A percentile compares a stretch with the other conserved stretches of the same genome.
These are phyloP conservation scores for Synaphobranchus kaupii DNA, from an alignment of 2,797 vertebrate genomes.

Conservation along the genomic window DNA sequence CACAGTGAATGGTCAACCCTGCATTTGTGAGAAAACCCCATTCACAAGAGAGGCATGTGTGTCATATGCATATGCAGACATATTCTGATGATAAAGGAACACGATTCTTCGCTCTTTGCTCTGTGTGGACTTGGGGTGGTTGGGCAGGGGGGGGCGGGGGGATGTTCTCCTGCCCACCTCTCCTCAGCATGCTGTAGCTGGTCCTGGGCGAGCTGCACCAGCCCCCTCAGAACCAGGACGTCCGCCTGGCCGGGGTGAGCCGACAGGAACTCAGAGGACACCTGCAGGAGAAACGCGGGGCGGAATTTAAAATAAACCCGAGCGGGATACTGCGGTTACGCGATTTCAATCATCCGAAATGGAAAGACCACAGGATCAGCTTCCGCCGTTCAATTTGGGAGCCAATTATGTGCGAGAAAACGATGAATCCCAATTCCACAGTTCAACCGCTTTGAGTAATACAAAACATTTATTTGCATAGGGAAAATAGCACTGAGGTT, in stretches of 20 bases:
- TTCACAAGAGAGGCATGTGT: background rate
- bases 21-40: background rate
- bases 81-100: background rate
- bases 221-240: slow-evolving; percentile 76
- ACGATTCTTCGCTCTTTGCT: background rate
- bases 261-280: slow-evolving; percentile 77
- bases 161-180: slow-evolving; percentile 64
- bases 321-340: background rate
- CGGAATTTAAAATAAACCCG: background rate
- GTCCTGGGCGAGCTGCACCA: slow-evolving; percentile 72
- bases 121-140: background rate
- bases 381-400: background rate
- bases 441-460: too few relatives aligned
- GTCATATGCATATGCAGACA: background rate
- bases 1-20: background rate
- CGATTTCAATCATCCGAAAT: background rate
- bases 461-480: too few relatives aligned
- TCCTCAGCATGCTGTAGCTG: slow-evolving; percentile 81
- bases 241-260: slow-evolving; percentile 77
- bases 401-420: background rate
- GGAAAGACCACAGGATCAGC: background rate
- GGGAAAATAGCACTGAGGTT: too few relatives aligned
- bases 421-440: too few relatives aligned
- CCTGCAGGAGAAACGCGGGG: slow-evolving; percentile 59
- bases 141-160: background rate